Evolutionary conservation across 2,888 invertebrate genomes (phyloP), one percentile per base, ranked within the genome.

Genomic region (Frankliniella intonsa): DNA sequence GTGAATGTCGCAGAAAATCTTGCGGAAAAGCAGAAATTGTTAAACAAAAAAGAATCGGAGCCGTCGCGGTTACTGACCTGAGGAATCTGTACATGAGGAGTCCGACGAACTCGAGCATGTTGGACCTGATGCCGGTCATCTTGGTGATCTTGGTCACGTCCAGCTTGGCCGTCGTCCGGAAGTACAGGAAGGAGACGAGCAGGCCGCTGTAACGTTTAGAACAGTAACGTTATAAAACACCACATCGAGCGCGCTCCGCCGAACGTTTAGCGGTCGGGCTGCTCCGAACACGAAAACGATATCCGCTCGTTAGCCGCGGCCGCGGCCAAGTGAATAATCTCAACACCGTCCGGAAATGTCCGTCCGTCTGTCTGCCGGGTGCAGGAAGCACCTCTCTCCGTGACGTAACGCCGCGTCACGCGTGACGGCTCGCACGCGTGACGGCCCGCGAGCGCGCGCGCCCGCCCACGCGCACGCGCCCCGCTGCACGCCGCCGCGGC

Each of bases 131-230:
- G 11, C 86, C 86, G 25, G 85, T 85, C 2, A 85, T 84, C 82
- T 85, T 84, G 14, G 87, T 87, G n/a, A 86, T 82, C 55, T 81
- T 81, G 14, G 81, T 81, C 19, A 87, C 84, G 81, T 84, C 84
- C 85, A 91, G 91, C 87, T 89, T 92, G 82, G 90, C 89, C 85
- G 91, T 90, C 69, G 92, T 91, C 85, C 93, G 90, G 85, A 94
- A 90, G 87, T 93, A 94, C 10, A 94, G 89, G 83, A 94, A 89
- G 0, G 94, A 93, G 69, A 94, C 92, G 83, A 95, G 89, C 80
- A 94, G 89, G 8, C 94, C 93, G 85, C 93, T 93, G 62, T n/a
- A 62, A 62, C 17, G 7, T 55, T 55, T 5, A 62, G 7, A 62
- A n/a, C 55, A 8, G 17, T 55, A 14, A 38, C 2, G 38, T 38